Percentiles rank a stretch among this genome's conserved stretches.
Conservation (phyloP, 2,888 invertebrate genomes). For the Pterostichus madidus region DNA sequence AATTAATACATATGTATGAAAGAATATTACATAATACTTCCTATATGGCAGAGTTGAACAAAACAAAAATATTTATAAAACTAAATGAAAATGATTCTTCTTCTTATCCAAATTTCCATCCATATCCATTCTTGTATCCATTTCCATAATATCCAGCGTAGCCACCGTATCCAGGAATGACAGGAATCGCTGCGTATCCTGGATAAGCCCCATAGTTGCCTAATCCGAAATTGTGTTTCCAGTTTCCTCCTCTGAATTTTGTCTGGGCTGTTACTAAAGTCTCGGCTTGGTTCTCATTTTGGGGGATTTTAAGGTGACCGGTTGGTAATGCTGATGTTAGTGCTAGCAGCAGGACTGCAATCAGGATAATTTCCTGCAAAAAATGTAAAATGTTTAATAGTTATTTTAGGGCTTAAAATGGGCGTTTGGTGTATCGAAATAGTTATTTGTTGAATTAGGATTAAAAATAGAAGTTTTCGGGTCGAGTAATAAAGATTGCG, state of each 20-base stretch:
- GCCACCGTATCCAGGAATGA: conserved; percentile 15
- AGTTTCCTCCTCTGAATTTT: conserved; percentile 43
- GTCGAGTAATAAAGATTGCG: too few species aligned
- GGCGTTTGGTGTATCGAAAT: too few species aligned
- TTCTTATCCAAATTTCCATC: conserved; percentile 43
- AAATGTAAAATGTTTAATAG: neutral
- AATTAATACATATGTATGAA: too few species aligned
- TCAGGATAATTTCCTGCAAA: conserved; percentile 31
- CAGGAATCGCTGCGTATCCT: conserved; percentile 5
- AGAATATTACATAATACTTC: too few species aligned
- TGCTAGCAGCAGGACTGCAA: neutral
- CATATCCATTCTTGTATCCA: conserved; percentile 29
- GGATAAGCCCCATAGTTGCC: neutral
- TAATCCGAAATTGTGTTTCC: conserved; percentile 51
- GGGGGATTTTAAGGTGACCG: neutral
- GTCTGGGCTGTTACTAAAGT: conserved; percentile 54
- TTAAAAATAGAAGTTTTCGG: too few species aligned
- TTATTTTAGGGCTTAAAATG: too few species aligned
- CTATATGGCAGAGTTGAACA: neutral
- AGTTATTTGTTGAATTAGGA: too few species aligned
- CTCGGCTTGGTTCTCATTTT: neutral
- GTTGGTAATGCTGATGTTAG: conserved; percentile 6
- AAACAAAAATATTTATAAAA: neutral
- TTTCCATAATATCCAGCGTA: conserved; percentile 33
- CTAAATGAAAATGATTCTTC: neutral